phyloP scores from a whole-genome alignment of 2,888 invertebrate genomes.

The Meteorus colon region DNA sequence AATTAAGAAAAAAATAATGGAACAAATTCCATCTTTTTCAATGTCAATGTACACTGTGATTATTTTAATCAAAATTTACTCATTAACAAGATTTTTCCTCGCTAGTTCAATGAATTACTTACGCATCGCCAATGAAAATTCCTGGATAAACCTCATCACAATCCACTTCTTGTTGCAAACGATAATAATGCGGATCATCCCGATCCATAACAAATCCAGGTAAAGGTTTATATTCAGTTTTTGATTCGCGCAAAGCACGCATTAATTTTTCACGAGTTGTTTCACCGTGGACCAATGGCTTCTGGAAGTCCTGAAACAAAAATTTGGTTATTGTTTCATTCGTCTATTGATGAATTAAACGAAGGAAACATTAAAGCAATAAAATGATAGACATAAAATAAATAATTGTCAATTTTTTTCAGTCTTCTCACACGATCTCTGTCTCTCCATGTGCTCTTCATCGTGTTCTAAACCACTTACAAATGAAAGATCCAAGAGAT shows the following conservation, averaged over 20 bases:
- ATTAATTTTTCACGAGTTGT: conserved; percentile 57
- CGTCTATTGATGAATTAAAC: background rate
- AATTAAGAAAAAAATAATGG: too few species aligned
- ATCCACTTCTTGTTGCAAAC: conserved; percentile 75
- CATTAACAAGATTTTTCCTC: background rate
- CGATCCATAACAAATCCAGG: conserved; percentile 60
- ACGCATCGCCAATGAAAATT: conserved; percentile 85
- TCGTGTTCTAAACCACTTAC: conserved; percentile 33
- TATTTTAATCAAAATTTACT: conserved; percentile 23
- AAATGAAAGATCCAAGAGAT: background rate
- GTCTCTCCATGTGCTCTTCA: conserved; percentile 63
- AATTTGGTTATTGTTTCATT: background rate
- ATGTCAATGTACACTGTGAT: background rate
- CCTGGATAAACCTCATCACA: conserved; percentile 85
- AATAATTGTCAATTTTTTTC: background rate
- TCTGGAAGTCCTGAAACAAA: conserved; percentile 59
- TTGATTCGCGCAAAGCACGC: conserved; percentile 50
- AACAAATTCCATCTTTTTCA: too few species aligned
- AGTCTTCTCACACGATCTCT: conserved; percentile 57
- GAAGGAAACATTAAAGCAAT: background rate
- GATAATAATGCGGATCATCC: conserved; percentile 57
- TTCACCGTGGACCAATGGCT: conserved; percentile 57
- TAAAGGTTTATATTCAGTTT: conserved; percentile 57
- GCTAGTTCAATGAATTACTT: conserved; percentile 69
- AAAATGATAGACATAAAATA: conserved; percentile 21